Evolutionary conservation across 1,140 invertebrate genomes (phyloP).

Genomic region (Rhizoglyphus robini): DNA sequence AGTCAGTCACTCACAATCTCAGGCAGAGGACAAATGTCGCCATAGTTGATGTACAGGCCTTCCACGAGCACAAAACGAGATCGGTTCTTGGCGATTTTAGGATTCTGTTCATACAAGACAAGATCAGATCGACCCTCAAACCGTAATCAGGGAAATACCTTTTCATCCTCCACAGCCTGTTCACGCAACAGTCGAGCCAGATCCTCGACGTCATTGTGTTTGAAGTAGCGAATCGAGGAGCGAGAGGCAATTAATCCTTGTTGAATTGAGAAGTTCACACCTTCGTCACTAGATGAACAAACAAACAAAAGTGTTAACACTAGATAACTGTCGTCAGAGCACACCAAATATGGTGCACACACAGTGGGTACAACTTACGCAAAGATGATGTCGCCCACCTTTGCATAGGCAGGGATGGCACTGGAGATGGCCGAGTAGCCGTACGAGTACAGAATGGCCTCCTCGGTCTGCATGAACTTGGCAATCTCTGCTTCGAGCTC

Average conservation of each 20-base stretch:
- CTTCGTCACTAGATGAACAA: too few species aligned
- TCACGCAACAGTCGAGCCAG: slow-evolving; percentile 58
- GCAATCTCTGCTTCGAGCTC: slow-evolving; percentile 77
- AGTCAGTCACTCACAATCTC: slow-evolving; percentile 52
- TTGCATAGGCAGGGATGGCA: slow-evolving; percentile 92
- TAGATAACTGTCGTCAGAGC: too few species aligned
- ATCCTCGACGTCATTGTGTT: slow-evolving; percentile 80
- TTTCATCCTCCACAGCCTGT: slow-evolving; percentile 50
- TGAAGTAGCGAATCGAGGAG: slow-evolving; percentile 69
- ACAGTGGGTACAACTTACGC: too few species aligned
- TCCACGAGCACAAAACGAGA: slow-evolving; percentile 78
- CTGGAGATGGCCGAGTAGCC: slow-evolving; percentile 90
- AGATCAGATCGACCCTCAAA: too few species aligned
- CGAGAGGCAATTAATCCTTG: slow-evolving; percentile 82
- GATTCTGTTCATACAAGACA: not conserved
- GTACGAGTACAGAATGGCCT: slow-evolving; percentile 91
- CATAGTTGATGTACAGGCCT: slow-evolving; percentile 81
- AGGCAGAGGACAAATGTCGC: slow-evolving; percentile 71
- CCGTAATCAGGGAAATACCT: slow-evolving; percentile 40
- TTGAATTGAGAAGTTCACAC: slow-evolving; percentile 83
- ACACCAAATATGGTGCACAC: too few species aligned
- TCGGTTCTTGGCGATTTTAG: not conserved
- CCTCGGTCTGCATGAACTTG: slow-evolving; percentile 79
- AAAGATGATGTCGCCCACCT: slow-evolving; percentile 81
- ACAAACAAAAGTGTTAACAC: too few species aligned